Percentiles rank a stretch among this genome's conserved stretches.
These are phyloP conservation scores for Leptosomus discolor DNA, from an alignment of 2,113 vertebrate species.

Conservation along the genomic window DNA sequence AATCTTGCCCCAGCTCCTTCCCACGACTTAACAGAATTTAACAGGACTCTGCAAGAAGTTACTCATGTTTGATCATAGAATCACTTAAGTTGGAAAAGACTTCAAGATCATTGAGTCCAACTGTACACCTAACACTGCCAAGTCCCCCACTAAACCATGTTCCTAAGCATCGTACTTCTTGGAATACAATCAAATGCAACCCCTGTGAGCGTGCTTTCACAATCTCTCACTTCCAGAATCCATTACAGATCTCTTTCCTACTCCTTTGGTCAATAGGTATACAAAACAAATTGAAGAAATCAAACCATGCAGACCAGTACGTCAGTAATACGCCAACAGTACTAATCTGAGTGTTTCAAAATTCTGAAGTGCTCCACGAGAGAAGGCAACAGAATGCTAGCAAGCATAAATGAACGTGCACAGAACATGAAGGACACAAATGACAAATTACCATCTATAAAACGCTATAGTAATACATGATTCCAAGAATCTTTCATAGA, in stretches of 20 bases:
- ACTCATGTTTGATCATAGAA: not conserved
- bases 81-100: not conserved
- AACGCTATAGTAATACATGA: not conserved
- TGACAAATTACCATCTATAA: not conserved
- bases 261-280: not conserved
- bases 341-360: not conserved
- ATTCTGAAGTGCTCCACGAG: not conserved
- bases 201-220: not conserved
- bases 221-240: not conserved
- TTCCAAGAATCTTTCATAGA: not conserved
- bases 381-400: not conserved
- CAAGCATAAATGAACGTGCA: not conserved
- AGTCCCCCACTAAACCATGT: not conserved
- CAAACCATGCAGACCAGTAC: not conserved
- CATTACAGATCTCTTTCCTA: not conserved
- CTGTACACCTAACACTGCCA: not conserved
- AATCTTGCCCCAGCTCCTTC: not conserved
- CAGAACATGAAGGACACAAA: not conserved
- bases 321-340: not conserved
- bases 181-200: not conserved
- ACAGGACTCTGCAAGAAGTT: not conserved
- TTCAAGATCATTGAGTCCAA: not conserved
- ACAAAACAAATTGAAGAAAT: not conserved
- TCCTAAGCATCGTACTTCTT: not conserved
- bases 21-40: not conserved